Evolutionary conservation across 2,113 vertebrate genomes (phyloP).

Genomic region (Tricholaema leucomelas): DNA sequence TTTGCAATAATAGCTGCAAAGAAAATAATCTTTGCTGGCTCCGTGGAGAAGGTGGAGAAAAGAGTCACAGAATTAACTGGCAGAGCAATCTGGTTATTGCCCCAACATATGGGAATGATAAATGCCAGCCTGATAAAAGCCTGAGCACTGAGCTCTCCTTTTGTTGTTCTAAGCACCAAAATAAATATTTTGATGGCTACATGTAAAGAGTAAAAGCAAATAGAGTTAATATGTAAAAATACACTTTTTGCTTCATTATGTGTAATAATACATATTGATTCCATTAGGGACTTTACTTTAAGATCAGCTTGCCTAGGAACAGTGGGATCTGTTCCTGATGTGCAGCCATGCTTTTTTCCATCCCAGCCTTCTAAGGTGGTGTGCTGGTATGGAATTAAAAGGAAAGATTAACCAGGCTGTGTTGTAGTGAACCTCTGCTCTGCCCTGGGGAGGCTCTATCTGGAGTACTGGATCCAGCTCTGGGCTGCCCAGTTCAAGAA

Average conservation of each 20-base stretch:
- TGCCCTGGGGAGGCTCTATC: no score
- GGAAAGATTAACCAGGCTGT: background rate
- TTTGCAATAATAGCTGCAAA: conserved; percentile 49
- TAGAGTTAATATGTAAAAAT: conserved; percentile 65
- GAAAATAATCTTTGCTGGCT: conserved; percentile 58
- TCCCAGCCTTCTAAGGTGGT: conserved; percentile 13
- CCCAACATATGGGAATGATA: conserved; percentile 70
- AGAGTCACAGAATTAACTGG: conserved; percentile 56
- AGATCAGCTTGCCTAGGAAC: conserved; percentile 45
- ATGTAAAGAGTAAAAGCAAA: conserved; percentile 66
- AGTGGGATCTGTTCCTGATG: background rate
- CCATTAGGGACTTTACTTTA: conserved; percentile 38
- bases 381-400: conserved; percentile 2
- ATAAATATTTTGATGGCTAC: conserved; percentile 67
- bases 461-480: no score
- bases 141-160: conserved; percentile 51
- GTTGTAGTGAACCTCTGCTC: background rate
- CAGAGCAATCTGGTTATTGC: conserved; percentile 55
- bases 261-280: conserved; percentile 65
- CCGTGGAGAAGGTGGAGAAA: conserved; percentile 51
- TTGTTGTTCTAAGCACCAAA: conserved; percentile 66
- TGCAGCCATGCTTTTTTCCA: background rate
- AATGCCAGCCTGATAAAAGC: conserved; percentile 59
- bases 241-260: conserved; percentile 64
- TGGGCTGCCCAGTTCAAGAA: no score